phyloP scores from a whole-genome alignment of 2,113 vertebrate species.

The Protomyctophum bolini region DNA sequence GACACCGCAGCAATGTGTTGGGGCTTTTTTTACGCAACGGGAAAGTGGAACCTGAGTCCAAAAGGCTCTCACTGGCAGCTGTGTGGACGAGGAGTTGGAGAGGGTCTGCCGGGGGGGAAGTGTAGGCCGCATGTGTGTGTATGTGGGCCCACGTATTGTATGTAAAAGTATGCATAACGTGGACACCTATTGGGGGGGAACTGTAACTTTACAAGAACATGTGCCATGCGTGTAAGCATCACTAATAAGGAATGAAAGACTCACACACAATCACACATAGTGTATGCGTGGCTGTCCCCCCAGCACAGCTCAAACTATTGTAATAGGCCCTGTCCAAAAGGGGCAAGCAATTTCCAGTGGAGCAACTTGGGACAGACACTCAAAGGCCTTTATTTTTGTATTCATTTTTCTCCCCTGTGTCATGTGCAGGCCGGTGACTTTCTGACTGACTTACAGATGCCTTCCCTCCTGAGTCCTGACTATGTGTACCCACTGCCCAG shows the following conservation, averaged over 20 bases:
- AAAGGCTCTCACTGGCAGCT: constrained; percentile 70
- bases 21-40: constrained; percentile 77
- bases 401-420: constrained; percentile 34
- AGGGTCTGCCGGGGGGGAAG: constrained; percentile 43
- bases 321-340: constrained; percentile 5
- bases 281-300: not conserved
- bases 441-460: constrained; percentile 36
- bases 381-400: constrained; percentile 31
- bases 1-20: constrained; percentile 80
- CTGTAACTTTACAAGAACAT: constrained; percentile 24
- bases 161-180: no score
- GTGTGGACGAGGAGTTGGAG: constrained; percentile 56
- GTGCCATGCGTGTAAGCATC: not conserved
- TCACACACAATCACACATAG: constrained; percentile 43
- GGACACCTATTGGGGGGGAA: constrained; percentile 27
- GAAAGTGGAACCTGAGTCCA: constrained; percentile 77
- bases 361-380: not conserved
- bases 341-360: not conserved
- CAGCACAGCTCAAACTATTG: not conserved
- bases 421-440: constrained; percentile 22
- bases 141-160: no score
- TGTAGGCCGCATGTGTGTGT: constrained; percentile 22
- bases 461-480: constrained; percentile 48
- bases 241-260: constrained; percentile 1
- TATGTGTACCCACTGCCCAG: constrained; percentile 42